phyloP scores from a whole-genome alignment of 2,797 vertebrate species.

The Harpagifer antarcticus region DNA sequence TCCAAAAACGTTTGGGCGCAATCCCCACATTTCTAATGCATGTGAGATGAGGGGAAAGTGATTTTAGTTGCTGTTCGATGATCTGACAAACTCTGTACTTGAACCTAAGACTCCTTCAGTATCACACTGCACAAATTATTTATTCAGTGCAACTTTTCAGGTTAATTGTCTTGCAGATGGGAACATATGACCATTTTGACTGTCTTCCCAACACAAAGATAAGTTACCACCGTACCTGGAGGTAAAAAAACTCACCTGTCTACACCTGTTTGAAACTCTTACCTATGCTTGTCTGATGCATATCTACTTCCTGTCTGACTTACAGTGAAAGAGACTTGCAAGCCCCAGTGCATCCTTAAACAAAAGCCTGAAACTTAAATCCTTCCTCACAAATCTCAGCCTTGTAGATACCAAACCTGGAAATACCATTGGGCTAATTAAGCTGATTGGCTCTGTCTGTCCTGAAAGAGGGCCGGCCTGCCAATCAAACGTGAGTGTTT shows the following conservation, averaged over 20 bases:
- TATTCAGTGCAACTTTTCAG: constrained; percentile 9
- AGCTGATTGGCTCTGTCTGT: constrained; percentile 76
- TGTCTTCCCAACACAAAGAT: constrained; percentile 27
- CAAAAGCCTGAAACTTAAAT: constrained; percentile 70
- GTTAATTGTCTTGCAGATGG: constrained; percentile 16
- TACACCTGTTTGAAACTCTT: constrained; percentile 49
- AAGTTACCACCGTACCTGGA: constrained; percentile 23
- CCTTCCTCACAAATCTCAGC: constrained; percentile 73
- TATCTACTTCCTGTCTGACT: constrained; percentile 53
- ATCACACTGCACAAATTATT: neutral
- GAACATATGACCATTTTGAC: constrained; percentile 23
- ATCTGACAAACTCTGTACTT: constrained; percentile 1
- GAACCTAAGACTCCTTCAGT: neutral
- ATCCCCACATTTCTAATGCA: neutral
- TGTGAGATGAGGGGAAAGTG: neutral
- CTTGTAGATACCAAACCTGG: constrained; percentile 76
- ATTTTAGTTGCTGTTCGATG: neutral
- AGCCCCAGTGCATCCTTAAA: constrained; percentile 65
- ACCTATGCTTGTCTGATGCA: constrained; percentile 47
- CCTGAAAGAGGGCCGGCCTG: constrained; percentile 71
- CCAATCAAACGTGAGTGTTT: constrained; percentile 79
- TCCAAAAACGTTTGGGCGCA: neutral
- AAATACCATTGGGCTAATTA: constrained; percentile 79
- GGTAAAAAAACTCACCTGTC: constrained; percentile 14
- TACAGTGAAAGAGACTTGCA: constrained; percentile 53